Base-by-base conservation (phyloP, 2,888 invertebrate species). In the Coleophora flavipennella region DNA sequence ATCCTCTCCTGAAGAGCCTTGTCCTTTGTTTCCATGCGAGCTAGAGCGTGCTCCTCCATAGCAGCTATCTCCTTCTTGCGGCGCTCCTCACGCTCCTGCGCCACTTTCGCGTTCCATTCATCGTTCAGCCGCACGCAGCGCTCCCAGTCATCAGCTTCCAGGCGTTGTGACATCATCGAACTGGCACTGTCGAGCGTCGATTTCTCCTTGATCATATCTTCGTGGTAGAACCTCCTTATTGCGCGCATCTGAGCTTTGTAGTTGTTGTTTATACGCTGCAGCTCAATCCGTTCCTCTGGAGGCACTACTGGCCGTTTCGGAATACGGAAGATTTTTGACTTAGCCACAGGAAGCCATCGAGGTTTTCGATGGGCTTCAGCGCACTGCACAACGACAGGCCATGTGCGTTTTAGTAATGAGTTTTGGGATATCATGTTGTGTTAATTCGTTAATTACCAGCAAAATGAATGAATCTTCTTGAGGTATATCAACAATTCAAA, bases 341-440 rank as follows among this genome's bases (percentile, higher is more conserved):
- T 93, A 0, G 95, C 95, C 10, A 88, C 88, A 2, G 93, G 92
- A 35, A 94, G 41, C 93, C 93, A 93, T 46, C 90, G 79, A 0
- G 95, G 95, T 70, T 95, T 95, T 50, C 92, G 85, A 42, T 81
- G 81, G 9, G 74, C 75, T 42, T 67, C 63, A 0, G 77, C 80
- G 28, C 55, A 59, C 55, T 83, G 84, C 44, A 71, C 48, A 0
- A 81, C 13, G 29, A 73, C 46, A 3, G 81, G 83, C 50, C 66
- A 58, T 14, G 69, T 55, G 11, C 73, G 63, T 46, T 71, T 75
- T n/a, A 79, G 43, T 13, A 79, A 44, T 2, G 39, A 43, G 13
- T 66, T 70, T 43, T 65, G 48, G 11, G 52, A 40, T 39, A 62
- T 50, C 63, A 63, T 63, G 13, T 34, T 36, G 33, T 29, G 20